Conservation (phyloP, 2,888 invertebrate species). For the Lutraria lutraria region DNA sequence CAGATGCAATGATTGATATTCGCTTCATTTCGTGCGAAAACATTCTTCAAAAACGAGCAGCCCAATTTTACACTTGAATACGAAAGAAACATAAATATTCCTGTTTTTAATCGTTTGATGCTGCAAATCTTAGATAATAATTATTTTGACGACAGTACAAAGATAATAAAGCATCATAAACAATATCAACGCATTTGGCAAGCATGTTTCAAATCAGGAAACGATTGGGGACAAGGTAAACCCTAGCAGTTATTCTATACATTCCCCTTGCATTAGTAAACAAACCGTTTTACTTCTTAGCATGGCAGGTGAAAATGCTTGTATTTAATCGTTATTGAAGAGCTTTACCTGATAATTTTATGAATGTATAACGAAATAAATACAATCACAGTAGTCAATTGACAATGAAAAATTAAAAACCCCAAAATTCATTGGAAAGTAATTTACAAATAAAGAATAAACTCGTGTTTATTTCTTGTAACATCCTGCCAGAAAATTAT, state of each 20-base stretch:
- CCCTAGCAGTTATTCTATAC: background rate
- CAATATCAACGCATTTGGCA: background rate
- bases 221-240: background rate
- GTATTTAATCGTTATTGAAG: background rate
- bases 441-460: background rate
- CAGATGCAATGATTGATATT: too few relatives aligned
- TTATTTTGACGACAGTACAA: background rate
- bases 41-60: too few relatives aligned
- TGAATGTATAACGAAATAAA: conserved; percentile 1
- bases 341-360: background rate
- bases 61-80: too few relatives aligned
- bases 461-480: background rate
- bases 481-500: background rate
- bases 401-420: background rate
- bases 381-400: background rate
- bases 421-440: background rate
- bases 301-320: background rate
- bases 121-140: too few relatives aligned
- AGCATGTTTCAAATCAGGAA: background rate
- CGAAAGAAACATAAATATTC: too few relatives aligned
- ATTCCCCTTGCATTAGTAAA: background rate
- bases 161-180: background rate
- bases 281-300: background rate
- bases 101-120: too few relatives aligned
- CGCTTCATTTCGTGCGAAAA: too few relatives aligned